Evolutionary conservation across 2,113 vertebrate genomes (phyloP).

Genomic region (Rhagologus leucostigma): DNA sequence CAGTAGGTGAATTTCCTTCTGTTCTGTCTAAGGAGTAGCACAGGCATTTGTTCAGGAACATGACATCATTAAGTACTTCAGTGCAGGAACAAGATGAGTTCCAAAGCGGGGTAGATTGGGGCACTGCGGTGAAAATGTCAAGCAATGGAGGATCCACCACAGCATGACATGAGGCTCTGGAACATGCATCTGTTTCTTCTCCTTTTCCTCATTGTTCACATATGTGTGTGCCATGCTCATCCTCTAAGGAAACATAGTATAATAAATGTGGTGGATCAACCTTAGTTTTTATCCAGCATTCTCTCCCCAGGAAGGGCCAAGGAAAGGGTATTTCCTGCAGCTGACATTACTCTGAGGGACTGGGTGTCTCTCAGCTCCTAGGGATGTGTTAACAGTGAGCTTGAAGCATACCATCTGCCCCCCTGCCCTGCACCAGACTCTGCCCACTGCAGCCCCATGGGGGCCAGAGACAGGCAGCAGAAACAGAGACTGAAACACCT

Average conservation of each 20-base stretch:
- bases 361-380: background rate
- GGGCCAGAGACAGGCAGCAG: background rate
- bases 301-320: background rate
- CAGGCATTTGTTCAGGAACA: background rate
- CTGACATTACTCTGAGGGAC: background rate
- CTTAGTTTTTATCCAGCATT: background rate
- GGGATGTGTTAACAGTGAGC: background rate
- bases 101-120: background rate
- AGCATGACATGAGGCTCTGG: accelerated
- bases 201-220: background rate
- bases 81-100: background rate
- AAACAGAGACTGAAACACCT: background rate
- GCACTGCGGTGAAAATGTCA: background rate
- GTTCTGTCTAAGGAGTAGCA: background rate
- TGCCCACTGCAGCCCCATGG: background rate
- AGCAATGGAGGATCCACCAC: background rate
- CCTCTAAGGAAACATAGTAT: background rate
- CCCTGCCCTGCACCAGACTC: background rate
- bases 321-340: background rate
- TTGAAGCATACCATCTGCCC: background rate
- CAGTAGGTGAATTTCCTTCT: background rate
- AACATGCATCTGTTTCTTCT: background rate
- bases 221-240: background rate
- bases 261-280: background rate
- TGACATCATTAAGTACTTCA: background rate